Percentiles rank a stretch among this genome's conserved stretches.
phyloP scores from a whole-genome alignment of 2,888 invertebrate genomes.

The Thalpophila matura region DNA sequence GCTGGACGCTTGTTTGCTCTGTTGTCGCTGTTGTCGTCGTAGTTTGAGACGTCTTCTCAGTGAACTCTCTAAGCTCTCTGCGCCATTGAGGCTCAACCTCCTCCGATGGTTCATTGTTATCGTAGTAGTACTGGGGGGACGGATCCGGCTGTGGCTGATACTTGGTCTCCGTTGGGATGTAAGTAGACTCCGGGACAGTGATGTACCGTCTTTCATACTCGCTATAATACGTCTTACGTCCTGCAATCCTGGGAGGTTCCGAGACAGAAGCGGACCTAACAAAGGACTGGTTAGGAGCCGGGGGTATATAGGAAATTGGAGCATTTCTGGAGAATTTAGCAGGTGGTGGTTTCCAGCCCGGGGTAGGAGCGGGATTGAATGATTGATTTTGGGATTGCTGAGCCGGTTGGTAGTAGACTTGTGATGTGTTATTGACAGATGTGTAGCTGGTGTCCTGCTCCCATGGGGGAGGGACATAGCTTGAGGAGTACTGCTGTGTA shows the following conservation, averaged over 20 bases:
- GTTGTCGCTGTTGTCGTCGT: slow-evolving; percentile 74
- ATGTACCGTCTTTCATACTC: slow-evolving; percentile 88
- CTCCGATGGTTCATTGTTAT: slow-evolving; percentile 83
- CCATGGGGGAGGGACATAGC: slow-evolving; percentile 88
- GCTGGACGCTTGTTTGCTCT: slow-evolving; percentile 77
- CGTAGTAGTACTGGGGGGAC: slow-evolving; percentile 86
- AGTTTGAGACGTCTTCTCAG: slow-evolving; percentile 83
- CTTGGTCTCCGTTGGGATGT: slow-evolving; percentile 84
- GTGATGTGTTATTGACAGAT: slow-evolving; percentile 71
- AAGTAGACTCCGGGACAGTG: slow-evolving; percentile 86
- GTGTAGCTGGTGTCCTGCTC: slow-evolving; percentile 84
- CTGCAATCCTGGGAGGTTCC: slow-evolving; percentile 77
- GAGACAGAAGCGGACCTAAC: slow-evolving; percentile 76
- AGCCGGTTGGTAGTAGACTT: slow-evolving; percentile 79
- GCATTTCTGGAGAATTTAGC: slow-evolving; percentile 80
- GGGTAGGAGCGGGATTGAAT: slow-evolving; percentile 65
- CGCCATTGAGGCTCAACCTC: slow-evolving; percentile 87
- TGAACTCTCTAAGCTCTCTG: slow-evolving; percentile 87
- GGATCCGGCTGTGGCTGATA: slow-evolving; percentile 85
- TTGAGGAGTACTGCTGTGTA: slow-evolving; percentile 80
- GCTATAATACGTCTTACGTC: slow-evolving; percentile 87
- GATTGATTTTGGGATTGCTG: slow-evolving; percentile 65
- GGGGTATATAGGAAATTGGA: slow-evolving; percentile 84
- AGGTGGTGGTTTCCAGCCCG: slow-evolving; percentile 78
- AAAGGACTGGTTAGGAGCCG: slow-evolving; percentile 87